These are phyloP conservation scores for Balearica regulorum DNA, from an alignment of 2,797 vertebrate genomes.

Conservation along the genomic window DNA sequence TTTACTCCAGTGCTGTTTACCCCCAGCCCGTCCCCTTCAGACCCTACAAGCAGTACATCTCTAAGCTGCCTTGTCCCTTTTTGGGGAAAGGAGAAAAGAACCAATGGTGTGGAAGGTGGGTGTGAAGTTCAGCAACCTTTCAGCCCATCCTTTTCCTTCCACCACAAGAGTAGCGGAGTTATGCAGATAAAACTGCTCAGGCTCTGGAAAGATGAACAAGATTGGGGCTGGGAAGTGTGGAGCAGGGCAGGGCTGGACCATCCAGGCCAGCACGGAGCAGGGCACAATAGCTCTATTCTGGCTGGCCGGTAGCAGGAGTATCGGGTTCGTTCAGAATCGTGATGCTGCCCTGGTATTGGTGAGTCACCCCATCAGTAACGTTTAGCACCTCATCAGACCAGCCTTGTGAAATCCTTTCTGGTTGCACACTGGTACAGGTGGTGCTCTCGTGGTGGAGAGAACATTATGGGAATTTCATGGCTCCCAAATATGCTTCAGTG, in stretches of 20 bases:
- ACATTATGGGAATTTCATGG: background rate
- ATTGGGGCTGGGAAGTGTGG: background rate
- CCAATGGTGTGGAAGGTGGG: background rate
- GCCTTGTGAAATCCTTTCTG: background rate
- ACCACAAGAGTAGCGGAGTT: background rate
- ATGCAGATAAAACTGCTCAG: background rate
- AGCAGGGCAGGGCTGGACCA: background rate
- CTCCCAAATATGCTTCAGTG: background rate
- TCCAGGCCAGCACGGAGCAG: background rate
- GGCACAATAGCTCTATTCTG: background rate
- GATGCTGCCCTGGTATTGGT: background rate
- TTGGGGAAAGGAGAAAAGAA: background rate
- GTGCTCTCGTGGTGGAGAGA: background rate
- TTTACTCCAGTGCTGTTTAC: background rate
- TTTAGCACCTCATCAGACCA: constrained; percentile 5
- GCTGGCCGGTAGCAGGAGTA: background rate
- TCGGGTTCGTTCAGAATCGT: fast-evolving
- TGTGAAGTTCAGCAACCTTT: background rate
- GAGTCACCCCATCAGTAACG: background rate
- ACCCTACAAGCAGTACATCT: background rate
- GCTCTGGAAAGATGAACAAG: background rate
- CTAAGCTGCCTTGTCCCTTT: background rate
- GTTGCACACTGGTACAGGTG: background rate
- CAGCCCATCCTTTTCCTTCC: background rate
- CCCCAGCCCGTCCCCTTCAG: background rate